phyloP scores from a whole-genome alignment of 2,113 vertebrate genomes.

The Grus americana region DNA sequence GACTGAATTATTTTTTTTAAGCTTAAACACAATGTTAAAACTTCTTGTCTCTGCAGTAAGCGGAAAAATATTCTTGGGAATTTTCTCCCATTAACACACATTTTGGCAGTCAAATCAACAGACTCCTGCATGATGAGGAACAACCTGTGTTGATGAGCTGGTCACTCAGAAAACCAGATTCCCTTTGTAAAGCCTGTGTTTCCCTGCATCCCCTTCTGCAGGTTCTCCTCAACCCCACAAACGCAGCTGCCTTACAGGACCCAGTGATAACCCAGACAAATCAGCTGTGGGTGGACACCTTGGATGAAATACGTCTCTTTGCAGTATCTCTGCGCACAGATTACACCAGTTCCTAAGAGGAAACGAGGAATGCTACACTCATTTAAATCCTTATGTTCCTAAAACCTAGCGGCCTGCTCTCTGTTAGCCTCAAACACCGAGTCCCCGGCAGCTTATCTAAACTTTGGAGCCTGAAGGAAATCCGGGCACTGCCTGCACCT shows the following conservation, averaged over 20 bases:
- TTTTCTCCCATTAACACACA: not conserved
- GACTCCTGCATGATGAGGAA: not conserved
- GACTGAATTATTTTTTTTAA: not conserved
- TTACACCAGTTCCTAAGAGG: not conserved
- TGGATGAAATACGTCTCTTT: not conserved
- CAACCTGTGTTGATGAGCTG: not conserved
- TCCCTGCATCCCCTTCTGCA: not conserved
- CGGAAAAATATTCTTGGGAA: not conserved
- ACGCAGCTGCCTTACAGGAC: not conserved
- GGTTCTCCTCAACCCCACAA: not conserved
- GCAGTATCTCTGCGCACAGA: not conserved
- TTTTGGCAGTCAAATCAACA: not conserved
- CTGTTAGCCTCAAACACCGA: not conserved
- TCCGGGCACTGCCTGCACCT: not conserved
- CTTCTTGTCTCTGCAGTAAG: not conserved
- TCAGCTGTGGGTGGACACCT: not conserved
- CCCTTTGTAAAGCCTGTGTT: not conserved
- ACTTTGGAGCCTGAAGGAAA: not conserved
- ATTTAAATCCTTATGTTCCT: not conserved
- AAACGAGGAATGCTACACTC: not conserved
- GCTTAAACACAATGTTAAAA: not conserved
- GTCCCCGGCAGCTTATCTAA: not conserved
- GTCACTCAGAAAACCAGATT: not conserved
- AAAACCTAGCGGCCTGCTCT: accelerated
- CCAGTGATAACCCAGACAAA: not conserved